Conservation (phyloP, 2,888 invertebrate species). For the Clitarchus hookeri region DNA sequence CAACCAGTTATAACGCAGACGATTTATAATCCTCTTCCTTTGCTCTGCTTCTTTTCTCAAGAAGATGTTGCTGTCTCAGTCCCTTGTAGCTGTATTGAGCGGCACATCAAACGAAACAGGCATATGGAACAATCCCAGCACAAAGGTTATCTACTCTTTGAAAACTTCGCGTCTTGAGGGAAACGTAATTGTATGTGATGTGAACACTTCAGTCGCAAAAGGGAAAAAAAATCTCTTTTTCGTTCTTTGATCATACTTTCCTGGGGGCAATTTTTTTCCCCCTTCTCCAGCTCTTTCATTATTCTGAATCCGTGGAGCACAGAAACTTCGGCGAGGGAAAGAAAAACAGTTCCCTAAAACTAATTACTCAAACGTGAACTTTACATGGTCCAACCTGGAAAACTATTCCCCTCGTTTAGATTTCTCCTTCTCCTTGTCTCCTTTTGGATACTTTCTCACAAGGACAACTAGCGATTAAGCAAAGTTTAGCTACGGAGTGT, state of each 20-base stretch:
- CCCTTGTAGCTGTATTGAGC: not conserved
- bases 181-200: not conserved
- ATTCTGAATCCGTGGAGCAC: not conserved
- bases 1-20: not conserved
- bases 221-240: not conserved
- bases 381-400: not conserved
- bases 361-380: not conserved
- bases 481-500: not conserved
- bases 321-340: not conserved
- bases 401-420: not conserved
- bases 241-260: constrained; percentile 2
- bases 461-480: not conserved
- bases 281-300: not conserved
- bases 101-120: not conserved
- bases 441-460: not conserved
- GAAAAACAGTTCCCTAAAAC: not conserved
- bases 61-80: not conserved
- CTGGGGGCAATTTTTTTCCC: not conserved
- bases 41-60: not conserved
- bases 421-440: not conserved
- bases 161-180: not conserved
- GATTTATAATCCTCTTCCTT: not conserved
- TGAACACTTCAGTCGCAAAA: constrained; percentile 11
- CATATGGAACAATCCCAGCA: not conserved
- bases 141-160: not conserved